Evolutionary conservation across 2,888 invertebrate species (phyloP), one percentile per base, ranked within the genome.

Genomic region (Nephrotoma guestfalica): DNA sequence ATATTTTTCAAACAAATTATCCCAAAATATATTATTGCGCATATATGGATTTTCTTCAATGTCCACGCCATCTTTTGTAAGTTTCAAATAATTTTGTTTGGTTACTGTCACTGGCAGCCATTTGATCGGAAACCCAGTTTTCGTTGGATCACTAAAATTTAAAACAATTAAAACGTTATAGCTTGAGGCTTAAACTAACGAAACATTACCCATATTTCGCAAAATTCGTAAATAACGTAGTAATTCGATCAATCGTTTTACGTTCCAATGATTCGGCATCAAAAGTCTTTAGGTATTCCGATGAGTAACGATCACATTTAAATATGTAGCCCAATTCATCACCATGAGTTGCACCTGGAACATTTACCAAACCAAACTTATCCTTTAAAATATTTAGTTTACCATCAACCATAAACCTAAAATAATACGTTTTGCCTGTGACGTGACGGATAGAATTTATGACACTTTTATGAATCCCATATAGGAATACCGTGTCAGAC

Each of bases 211-310:
- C 86, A 41, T 42, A 51, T 86, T 86, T 87, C 15, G 71, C 86
- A 84, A 87, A 87, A 40, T 87, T 86, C 15, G 86, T 84, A 13
- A 45, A 86, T 51, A 86, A 41, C 9, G 85, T 42, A 0, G 87
- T 43, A 11, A 86, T 86, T 15, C 41, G 43, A 43, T 86, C 18
- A 11, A 87, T 86, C 0, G 86, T 86, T 45, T 86, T 71, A 71
- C 71, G 71, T 71, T 71, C 71, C 9, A 71, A 9, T 9, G 71
- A 71, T n/a, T 71, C 71, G 7, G 3, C 2, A 71, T 71, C 71
- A 9, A 71, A 71, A 18, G 4, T 71, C 30, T 71, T 71, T 3
- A 71, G 71, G 9, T 30, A 71, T 71, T 71, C 71, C 4, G 18
- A 30, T 9, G 71, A 71, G 30, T 71, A 71, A 9, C 71, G 71